phyloP scores from a whole-genome alignment of 2,888 invertebrate genomes.

The Peribatodes rhomboidaria region DNA sequence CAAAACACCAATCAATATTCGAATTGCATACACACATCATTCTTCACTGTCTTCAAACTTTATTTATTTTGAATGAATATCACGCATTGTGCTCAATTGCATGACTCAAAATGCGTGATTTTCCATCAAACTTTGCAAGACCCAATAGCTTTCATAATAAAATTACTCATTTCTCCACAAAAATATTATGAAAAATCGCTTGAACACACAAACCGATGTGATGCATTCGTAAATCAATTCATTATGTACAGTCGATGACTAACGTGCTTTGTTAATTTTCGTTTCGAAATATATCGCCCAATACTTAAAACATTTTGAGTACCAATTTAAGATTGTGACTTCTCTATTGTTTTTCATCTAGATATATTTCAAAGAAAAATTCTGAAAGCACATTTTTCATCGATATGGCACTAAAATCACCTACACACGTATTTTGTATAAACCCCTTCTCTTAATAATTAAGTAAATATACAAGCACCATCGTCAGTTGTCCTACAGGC shows the following conservation, averaged over 20 bases:
- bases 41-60: slow-evolving; percentile 3
- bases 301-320: background rate
- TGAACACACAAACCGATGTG: slow-evolving; percentile 51
- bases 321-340: too few species aligned
- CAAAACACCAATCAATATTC: background rate
- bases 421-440: slow-evolving; percentile 20
- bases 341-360: background rate
- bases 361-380: slow-evolving; percentile 1
- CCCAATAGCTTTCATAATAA: slow-evolving; percentile 14
- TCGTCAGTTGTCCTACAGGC: background rate
- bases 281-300: slow-evolving; percentile 1
- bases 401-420: slow-evolving; percentile 50
- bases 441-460: slow-evolving; percentile 6
- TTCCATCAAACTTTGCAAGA: background rate
- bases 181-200: slow-evolving; percentile 23
- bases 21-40: slow-evolving; percentile 10
- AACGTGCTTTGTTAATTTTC: background rate
- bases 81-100: background rate
- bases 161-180: slow-evolving; percentile 23
- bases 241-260: slow-evolving; percentile 45
- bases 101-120: background rate
- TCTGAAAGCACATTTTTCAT: slow-evolving; percentile 5
- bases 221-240: slow-evolving; percentile 56
- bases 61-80: background rate
- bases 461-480: slow-evolving; percentile 26